Evolutionary conservation across 1,140 invertebrate genomes (phyloP).

Genomic region (Trachelipus rathkii): DNA sequence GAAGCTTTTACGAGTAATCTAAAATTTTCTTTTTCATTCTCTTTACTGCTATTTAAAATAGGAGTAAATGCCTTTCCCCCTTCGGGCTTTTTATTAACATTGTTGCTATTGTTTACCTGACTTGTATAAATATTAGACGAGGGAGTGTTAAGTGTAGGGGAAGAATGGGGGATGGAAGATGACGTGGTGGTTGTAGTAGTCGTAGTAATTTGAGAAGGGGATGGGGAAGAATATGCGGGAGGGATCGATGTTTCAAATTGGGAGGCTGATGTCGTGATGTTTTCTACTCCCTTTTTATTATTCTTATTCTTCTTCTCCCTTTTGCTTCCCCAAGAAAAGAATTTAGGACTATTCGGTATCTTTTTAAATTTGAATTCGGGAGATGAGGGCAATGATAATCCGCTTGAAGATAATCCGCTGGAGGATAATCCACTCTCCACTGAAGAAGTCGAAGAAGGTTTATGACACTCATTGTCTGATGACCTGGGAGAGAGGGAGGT

Average conservation of each 20-base stretch:
- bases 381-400: constrained; percentile 32
- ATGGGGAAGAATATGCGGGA: no score
- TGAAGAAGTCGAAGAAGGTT: constrained; percentile 6
- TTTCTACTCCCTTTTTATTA: background rate
- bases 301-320: constrained; percentile 26
- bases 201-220: background rate
- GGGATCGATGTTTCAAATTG: no score
- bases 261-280: no score
- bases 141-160: background rate
- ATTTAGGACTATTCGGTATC: constrained; percentile 28
- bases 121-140: background rate
- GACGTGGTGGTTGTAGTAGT: constrained; percentile 6
- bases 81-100: background rate
- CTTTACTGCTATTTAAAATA: background rate
- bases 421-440: constrained; percentile 23
- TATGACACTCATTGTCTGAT: constrained; percentile 31
- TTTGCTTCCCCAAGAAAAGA: constrained; percentile 37
- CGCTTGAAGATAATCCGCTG: background rate
- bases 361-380: constrained; percentile 32
- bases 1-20: background rate
- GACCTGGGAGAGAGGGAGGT: constrained; percentile 28
- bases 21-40: background rate
- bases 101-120: background rate
- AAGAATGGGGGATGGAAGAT: constrained; percentile 19
- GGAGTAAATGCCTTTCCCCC: background rate